These are phyloP conservation scores for Artemia sinica DNA, from an alignment of 2,888 invertebrate genomes.

Conservation along the genomic window DNA sequence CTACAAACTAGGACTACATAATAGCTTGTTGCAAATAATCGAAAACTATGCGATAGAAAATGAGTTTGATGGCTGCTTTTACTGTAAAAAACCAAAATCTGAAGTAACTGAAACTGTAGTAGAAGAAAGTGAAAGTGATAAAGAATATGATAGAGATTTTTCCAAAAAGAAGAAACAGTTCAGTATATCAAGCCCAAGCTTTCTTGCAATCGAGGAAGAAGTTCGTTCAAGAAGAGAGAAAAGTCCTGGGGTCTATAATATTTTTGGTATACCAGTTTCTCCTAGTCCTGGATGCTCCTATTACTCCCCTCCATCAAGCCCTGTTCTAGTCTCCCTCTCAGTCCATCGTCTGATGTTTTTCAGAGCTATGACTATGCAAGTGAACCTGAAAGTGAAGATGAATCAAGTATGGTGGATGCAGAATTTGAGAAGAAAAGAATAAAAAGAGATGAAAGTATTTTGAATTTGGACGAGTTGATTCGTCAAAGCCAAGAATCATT, in stretches of 20 bases:
- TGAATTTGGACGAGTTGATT: no score
- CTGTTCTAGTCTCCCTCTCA: not conserved
- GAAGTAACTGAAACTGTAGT: not conserved
- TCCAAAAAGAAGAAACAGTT: not conserved
- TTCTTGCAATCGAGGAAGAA: slow-evolving; percentile 5
- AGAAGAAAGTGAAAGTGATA: not conserved
- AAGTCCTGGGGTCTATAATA: slow-evolving; percentile 1
- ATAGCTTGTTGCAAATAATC: not conserved
- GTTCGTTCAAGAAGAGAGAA: not conserved
- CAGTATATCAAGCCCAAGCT: slow-evolving; percentile 13
- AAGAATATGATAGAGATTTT: not conserved
- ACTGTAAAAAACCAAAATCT: not conserved
- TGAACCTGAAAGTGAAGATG: not conserved
- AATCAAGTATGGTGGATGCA: no score
- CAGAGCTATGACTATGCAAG: not conserved
- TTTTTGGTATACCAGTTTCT: not conserved
- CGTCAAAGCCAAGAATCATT: no score
- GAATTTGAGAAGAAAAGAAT: no score
- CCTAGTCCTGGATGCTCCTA: not conserved
- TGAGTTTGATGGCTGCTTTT: not conserved
- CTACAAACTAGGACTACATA: not conserved
- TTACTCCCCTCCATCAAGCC: not conserved
- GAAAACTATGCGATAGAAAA: not conserved
- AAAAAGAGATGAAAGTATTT: no score
- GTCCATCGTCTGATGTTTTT: not conserved